phyloP scores from a whole-genome alignment of 1,140 invertebrate genomes.

The Drosophila rhopaloa region DNA sequence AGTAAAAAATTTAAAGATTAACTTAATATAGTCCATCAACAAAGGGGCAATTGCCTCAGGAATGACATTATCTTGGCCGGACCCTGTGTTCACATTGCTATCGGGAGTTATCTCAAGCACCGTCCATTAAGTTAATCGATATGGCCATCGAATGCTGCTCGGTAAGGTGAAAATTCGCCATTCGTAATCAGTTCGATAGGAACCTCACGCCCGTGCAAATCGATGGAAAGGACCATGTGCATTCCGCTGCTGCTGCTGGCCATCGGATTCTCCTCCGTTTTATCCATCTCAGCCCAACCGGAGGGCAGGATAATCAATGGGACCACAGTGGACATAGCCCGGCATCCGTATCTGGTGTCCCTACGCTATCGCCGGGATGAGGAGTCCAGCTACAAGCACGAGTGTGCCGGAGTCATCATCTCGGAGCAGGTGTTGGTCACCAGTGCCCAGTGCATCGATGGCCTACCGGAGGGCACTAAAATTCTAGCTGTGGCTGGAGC shows the following conservation, averaged over 20 bases:
- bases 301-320: constrained; percentile 65
- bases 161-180: constrained; percentile 69
- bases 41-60: constrained; percentile 3
- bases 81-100: constrained; percentile 44
- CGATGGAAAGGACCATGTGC: constrained; percentile 11
- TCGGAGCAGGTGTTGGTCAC: constrained; percentile 55
- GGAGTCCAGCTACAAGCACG: constrained; percentile 53
- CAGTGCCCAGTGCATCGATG: constrained; percentile 63
- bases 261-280: background rate
- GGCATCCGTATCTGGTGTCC: constrained; percentile 74
- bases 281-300: background rate
- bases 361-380: constrained; percentile 51
- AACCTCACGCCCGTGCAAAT: constrained; percentile 21
- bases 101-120: constrained; percentile 52
- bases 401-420: constrained; percentile 73
- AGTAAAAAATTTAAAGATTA: constrained; percentile 10
- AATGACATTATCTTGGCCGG: constrained; percentile 43
- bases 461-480: constrained; percentile 31
- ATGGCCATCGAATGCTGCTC: constrained; percentile 1
- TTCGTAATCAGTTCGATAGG: constrained; percentile 55
- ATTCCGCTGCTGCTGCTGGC: constrained; percentile 32
- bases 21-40: background rate
- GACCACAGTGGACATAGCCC: constrained; percentile 57
- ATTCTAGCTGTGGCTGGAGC: constrained; percentile 61
- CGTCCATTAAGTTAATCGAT: constrained; percentile 64